Base-by-base conservation (phyloP, 2,888 invertebrate genomes). In the Saturnia japonica region DNA sequence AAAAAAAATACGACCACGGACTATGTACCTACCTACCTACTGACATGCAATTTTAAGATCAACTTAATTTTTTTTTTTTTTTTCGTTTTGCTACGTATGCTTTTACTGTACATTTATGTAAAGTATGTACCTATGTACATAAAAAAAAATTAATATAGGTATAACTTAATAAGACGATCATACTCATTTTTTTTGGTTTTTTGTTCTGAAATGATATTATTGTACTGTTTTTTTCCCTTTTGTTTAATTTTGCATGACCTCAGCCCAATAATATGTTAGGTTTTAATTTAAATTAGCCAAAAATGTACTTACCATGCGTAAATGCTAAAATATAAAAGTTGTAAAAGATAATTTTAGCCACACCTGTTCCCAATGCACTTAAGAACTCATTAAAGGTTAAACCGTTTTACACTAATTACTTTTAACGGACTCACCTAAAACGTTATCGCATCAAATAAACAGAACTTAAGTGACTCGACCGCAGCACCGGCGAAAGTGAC, bases 381-480 rank as follows among this genome's bases (percentile, higher is more conserved):
- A 64, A 40, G 11, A 64, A 40, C 64, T 40, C 64, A 40, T 64
- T 40, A 64, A 40, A 64, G 64, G 64, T 64, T 4, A 40, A 40
- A 34, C 62, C 28, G 25, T 25, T 57, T 57, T 57, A 60, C 25
- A 80, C 86, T 88, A 88, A 88, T 85, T 84, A 85, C 72, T 81
- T 81, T 78, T 78, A 80, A 83, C 82, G 77, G 76, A 91, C 93
- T 93, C 86, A 94, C 94, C 94, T 93, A 93, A 93, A 93, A 89
- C 82, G 88, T 93, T 94, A 93, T 91, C 93, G 90, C 92, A 91
- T 91, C 88, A 88, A 91, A 82, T 82, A 84, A 86, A 85, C 85
- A 85, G 83, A 92, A 83, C 82, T 82, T 76, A 82, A 83, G 74
- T 87, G 89, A 86, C 84, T 85, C 83, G 83, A 82, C 78, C 76